phyloP scores from a whole-genome alignment of 2,888 invertebrate genomes.

The Eilema depressum region DNA sequence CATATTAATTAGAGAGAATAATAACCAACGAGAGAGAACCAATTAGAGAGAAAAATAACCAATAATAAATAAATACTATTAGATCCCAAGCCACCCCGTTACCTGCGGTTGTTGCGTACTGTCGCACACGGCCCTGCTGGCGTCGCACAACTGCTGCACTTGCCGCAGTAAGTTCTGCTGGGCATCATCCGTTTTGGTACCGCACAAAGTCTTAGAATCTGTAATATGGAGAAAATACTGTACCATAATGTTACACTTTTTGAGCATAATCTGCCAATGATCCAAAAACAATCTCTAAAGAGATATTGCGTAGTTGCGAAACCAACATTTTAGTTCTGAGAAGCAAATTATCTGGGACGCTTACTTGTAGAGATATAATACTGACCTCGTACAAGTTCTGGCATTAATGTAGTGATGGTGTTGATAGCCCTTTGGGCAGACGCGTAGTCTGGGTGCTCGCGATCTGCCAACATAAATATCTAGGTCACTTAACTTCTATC shows the following conservation, averaged over 20 bases:
- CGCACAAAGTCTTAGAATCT: conserved; percentile 18
- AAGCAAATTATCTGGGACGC: background rate
- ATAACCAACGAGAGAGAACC: no score
- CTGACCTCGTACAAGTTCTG: conserved; percentile 41
- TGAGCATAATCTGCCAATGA: background rate
- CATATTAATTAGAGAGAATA: no score
- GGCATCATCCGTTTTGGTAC: conserved; percentile 1
- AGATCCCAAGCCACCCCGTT: background rate
- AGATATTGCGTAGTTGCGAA: background rate
- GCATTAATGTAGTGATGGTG: conserved; percentile 48
- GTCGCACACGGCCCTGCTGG: conserved; percentile 30
- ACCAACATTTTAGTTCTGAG: background rate
- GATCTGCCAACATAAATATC: conserved; percentile 19
- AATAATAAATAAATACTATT: no score
- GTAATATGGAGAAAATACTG: background rate
- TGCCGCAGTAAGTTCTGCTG: conserved; percentile 26
- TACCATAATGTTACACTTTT: no score
- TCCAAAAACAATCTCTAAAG: background rate
- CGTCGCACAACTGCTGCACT: conserved; percentile 32
- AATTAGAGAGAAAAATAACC: no score
- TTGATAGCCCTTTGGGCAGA: conserved; percentile 46
- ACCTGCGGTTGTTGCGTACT: conserved; percentile 31
- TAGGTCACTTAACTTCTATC: background rate
- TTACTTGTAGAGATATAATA: background rate
- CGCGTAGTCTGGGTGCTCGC: conserved; percentile 39